Evolutionary conservation across 2,797 vertebrate genomes (phyloP), one percentile per base, ranked within the genome.

Genomic region (Notolabrus celidotus): DNA sequence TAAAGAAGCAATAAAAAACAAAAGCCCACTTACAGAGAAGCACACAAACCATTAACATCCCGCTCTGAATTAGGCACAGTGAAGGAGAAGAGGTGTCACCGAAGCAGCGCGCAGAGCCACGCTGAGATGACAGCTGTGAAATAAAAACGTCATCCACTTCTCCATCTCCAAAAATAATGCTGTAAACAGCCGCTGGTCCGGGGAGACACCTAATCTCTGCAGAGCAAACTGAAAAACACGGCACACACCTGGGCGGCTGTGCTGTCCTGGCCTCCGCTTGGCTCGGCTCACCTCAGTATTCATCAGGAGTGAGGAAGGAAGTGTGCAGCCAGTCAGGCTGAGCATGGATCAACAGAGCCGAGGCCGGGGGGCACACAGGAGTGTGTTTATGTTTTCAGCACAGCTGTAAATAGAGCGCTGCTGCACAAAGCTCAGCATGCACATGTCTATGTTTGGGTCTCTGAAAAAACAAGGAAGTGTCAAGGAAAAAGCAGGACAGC

Each of bases 201-300:
- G 43, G 74, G 73, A 84, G 83, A 68, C 49, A 10, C n/a, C 71
- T 76, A 47, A 87, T 87, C 82, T 73, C 57, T 69, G 70, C 53
- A 59, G 47, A 39, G 55, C 53, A 59, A 45, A 70, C 67, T 58
- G 67, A 55, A 78, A 55, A 78, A 73, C 67, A 60, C 71, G 61
- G 19, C 75, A 74, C 84, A 67, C 86, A 84, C 79, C 85, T 84
- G 80, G 85, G 77, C 79, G 57, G 64, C 79, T 67, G 25, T 36
- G 1, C 1, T 71, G 74, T 73, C 77, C 86, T 86, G 61, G 14
- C 47, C 71, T 80, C 56, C 71, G 54, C 82, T 79, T 79, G 12
- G 67, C 59, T 43, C 54, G 54, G 66, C 74, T 58, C 63, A n/a
- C 81, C 73, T 77, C 71, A 63, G 60, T 41, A 59, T 67, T 79